These are phyloP conservation scores for Crotalus horridus DNA, from an alignment of 2,113 vertebrate genomes.

Conservation along the genomic window DNA sequence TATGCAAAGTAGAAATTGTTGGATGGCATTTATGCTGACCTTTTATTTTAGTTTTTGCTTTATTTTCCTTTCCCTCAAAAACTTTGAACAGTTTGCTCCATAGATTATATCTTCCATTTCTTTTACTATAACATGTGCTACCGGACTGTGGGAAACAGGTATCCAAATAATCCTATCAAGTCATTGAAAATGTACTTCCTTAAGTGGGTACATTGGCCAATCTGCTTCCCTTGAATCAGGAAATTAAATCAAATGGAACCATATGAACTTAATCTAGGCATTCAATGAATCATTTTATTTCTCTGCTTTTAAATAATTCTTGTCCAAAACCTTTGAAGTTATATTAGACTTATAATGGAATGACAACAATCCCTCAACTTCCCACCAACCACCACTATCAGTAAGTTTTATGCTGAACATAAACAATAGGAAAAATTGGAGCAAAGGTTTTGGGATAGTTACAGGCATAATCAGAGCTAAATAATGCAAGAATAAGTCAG, in stretches of 20 bases:
- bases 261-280: not conserved
- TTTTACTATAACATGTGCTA: not conserved
- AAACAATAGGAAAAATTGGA: not conserved
- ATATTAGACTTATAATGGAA: not conserved
- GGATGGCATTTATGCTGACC: not conserved
- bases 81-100: not conserved
- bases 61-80: not conserved
- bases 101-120: not conserved
- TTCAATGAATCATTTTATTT: not conserved
- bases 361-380: not conserved
- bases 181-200: not conserved
- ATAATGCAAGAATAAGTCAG: not conserved
- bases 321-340: not conserved
- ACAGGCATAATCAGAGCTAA: not conserved
- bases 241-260: not conserved
- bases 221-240: not conserved
- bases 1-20: not conserved
- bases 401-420: not conserved
- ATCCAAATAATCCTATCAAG: not conserved
- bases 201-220: not conserved
- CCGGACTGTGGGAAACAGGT: not conserved
- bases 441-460: not conserved
- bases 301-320: not conserved
- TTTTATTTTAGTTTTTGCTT: not conserved
- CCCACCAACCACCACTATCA: not conserved